Evolutionary conservation across 2,888 invertebrate species (phyloP), one percentile per base, ranked within the genome.

Genomic region (Eulithis prunata): DNA sequence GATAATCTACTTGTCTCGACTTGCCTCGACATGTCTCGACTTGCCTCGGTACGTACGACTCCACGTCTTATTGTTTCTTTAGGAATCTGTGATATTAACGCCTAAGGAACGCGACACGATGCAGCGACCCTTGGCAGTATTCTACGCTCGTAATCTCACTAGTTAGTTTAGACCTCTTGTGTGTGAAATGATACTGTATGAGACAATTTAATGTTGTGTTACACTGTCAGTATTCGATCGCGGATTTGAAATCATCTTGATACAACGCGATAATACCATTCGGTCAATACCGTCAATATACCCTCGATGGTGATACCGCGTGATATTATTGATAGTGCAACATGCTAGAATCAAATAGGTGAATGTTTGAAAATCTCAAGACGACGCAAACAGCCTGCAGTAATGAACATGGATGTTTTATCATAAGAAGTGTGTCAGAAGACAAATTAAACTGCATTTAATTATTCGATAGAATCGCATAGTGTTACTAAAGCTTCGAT

Each of bases 61-160:
- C 70, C 71, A 77, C 78, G 78, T 76, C 77, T 82, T 79, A 74
- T 71, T 76, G 60, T 81, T 83, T 78, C 81, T 85, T 85, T 87
- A 86, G 86, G 83, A 88, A 90, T 90, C 91, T 91, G 90, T 91
- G 91, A 91, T 91, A 91, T 91, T 91, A 90, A 85, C 88, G 89
- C 89, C 89, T 90, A 87, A 88, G 90, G 84, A 86, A 85, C 84
- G 77, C 72, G 47, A 62, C 63, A 51, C 53, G 51, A 49, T 49
- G 12, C 66, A 65, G 71, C 74, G 60, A 68, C 71, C 71, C 69
- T 67, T 68, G 62, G 68, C 76, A 64, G 72, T 75, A 62, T 64
- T 65, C 65, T 63, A 71, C 75, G 75, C 78, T 72, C 73, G 81
- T 77, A 81, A 83, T 84, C 85, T 87, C 86, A 77, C 82, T 86